Evolutionary conservation across 2,113 vertebrate genomes (phyloP), one percentile per base, ranked within the genome.

Genomic region (Colinus virginianus): DNA sequence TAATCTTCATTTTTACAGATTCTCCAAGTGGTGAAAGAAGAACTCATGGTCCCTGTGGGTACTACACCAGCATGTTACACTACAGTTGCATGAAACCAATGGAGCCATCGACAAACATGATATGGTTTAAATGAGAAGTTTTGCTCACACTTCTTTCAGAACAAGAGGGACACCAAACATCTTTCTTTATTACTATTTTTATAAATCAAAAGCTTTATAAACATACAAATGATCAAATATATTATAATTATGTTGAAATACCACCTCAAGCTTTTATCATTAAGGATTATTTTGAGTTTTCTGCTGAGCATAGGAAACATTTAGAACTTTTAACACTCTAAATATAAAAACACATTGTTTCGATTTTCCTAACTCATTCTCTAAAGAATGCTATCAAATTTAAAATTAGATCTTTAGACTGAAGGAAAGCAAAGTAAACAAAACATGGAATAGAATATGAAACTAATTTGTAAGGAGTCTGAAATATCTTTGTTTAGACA

Each of bases 201-300:
- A 93, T 61, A 96, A 93, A 91, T 77, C 53, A 34, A 63, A 77
- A 85, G 8, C 22, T 91, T 95, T 88, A 88, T 89, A 84, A 90
- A 88, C 91, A 83, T 92, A 94, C 84, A 94, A 90, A 85, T 94
- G 80, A 85, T 56, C 93, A 88, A 94, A 96, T 95, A 95, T 94
- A 94, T 96, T 96, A 93, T 85, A 88, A 93, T 93, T 95, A 55
- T 45, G 40, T 78, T 83, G 84, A 91, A 91, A 87, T 79, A 79
- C 17, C 7, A 48, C 75, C 88, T 88, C 48, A 71, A 88, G 36
- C 51, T 91, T 94, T 94, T 71, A 84, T 42, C 26, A 53, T 74
- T 90, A 74, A 62, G 67, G 1, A 48, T 77, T 77, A 89, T 87
- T 93, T 87, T 87, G 42, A 77, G 32, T 82, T 86, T 90, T 78